Percentiles rank a stretch among this genome's conserved stretches.
phyloP scores from a whole-genome alignment of 2,113 vertebrate species.

The Mus spicilegus region DNA sequence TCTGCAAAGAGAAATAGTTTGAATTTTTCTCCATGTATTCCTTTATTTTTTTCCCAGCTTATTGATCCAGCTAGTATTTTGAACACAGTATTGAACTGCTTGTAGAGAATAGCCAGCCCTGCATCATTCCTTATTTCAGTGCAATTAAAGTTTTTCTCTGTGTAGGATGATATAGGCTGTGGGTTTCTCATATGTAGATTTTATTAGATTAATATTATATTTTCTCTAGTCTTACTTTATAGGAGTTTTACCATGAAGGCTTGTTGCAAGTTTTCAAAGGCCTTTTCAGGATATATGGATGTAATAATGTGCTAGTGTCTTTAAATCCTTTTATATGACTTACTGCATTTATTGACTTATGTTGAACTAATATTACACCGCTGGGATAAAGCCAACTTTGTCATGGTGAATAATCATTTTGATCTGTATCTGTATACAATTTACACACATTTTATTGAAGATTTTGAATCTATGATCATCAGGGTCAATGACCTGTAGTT shows the following conservation, averaged over 20 bases:
- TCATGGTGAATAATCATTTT: background rate
- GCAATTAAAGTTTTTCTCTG: background rate
- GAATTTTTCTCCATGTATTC: background rate
- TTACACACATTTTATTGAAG: background rate
- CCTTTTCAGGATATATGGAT: background rate
- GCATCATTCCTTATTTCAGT: background rate
- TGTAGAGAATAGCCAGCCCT: no score
- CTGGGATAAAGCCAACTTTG: background rate
- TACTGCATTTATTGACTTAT: background rate
- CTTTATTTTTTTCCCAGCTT: background rate
- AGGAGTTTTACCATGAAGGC: background rate
- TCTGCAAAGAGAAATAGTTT: background rate
- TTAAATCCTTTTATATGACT: background rate
- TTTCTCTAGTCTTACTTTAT: background rate
- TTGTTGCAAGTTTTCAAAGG: background rate
- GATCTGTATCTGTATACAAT: background rate
- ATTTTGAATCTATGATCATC: background rate
- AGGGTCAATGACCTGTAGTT: background rate
- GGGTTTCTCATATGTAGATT: background rate
- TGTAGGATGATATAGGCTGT: background rate
- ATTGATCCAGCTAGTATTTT: background rate
- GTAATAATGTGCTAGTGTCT: background rate
- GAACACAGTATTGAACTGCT: background rate
- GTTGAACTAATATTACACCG: background rate
- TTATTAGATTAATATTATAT: background rate